These are phyloP conservation scores for Rhyacophila brunnea DNA, from an alignment of 1,140 invertebrate genomes.

Conservation along the genomic window DNA sequence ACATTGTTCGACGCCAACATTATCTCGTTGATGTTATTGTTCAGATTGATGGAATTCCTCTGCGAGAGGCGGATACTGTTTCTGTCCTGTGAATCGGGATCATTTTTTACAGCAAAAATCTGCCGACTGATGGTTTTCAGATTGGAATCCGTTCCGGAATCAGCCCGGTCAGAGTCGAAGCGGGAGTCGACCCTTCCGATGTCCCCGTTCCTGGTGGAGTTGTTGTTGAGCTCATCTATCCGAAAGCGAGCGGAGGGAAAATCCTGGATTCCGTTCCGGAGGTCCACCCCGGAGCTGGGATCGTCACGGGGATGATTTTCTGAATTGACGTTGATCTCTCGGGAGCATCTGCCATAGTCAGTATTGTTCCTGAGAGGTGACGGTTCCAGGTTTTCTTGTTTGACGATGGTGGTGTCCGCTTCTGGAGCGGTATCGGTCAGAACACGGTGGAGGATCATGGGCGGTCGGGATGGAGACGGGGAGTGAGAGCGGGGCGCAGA, in stretches of 20 bases:
- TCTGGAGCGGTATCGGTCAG: background rate
- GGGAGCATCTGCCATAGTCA: conserved; percentile 24
- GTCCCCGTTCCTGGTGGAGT: conserved; percentile 23
- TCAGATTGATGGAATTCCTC: conserved; percentile 5
- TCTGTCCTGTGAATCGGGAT: conserved; percentile 2
- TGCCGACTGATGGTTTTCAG: conserved; percentile 26
- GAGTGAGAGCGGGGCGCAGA: background rate
- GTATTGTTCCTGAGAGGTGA: conserved; percentile 9
- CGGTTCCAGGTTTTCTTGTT: conserved; percentile 8
- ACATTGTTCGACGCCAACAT: conserved; percentile 26
- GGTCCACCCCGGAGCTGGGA: conserved; percentile 22
- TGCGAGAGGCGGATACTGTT: conserved; percentile 19
- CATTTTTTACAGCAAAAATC: conserved; percentile 19
- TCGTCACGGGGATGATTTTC: conserved; percentile 18
- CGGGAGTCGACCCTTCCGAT: no score
- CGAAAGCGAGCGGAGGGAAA: conserved; percentile 25
- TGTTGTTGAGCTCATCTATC: conserved; percentile 23
- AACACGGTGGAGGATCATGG: background rate
- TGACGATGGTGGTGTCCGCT: background rate
- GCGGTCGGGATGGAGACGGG: background rate
- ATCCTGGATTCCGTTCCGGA: conserved; percentile 31
- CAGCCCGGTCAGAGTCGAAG: no score
- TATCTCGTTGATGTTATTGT: conserved; percentile 23
- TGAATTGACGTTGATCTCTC: conserved; percentile 15
- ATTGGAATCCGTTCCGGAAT: conserved; percentile 9